Evolutionary conservation across 2,888 invertebrate species (phyloP), one percentile per base, ranked within the genome.

Genomic region (Lydus trimaculatus): DNA sequence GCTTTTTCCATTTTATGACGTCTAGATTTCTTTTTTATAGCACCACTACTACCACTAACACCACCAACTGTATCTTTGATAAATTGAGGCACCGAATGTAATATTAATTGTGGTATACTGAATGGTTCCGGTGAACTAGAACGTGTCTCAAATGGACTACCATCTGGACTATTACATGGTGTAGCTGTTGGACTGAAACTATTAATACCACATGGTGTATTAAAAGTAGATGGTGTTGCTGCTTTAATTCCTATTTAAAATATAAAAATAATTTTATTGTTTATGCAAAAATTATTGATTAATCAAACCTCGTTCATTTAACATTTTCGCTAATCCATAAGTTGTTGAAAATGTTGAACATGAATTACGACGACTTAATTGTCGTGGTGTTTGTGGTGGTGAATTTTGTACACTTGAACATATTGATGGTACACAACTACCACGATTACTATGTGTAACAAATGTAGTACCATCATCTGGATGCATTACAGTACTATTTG

Each of bases 401-500:
- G 85, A 85, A 71, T 84, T 85, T 61, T 86, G 84, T 75, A 86
- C 83, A 71, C 87, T 90, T 85, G 84, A 90, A 85, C 87, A 89
- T 76, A 81, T 91, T 74, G 89, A 94, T 80, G 89, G 90, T 83
- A 93, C 90, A 82, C 89, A 90, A 71, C 91, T 91, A 52, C 89
- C 89, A 28, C 88, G 86, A 48, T 89, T 84, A 75, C 89, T 90
- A 58, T 89, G 86, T 3, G 90, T 90, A 11, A 89, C 86, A 52
- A 92, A 91, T 72, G 89, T 91, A 66, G 89, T 91, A 66, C 92
- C 92, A 84, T 96, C 96, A 83, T 95, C 95, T 0, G 96, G 96
- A 86, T 96, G 96, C 85, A 95, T 89, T 17, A 97, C 94, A 70
- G 92, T 94, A 82, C 96, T 94, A 81, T 94, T 96, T 7, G 96